phyloP scores from a whole-genome alignment of 2,888 invertebrate genomes.

The Boloria euphrosyne region DNA sequence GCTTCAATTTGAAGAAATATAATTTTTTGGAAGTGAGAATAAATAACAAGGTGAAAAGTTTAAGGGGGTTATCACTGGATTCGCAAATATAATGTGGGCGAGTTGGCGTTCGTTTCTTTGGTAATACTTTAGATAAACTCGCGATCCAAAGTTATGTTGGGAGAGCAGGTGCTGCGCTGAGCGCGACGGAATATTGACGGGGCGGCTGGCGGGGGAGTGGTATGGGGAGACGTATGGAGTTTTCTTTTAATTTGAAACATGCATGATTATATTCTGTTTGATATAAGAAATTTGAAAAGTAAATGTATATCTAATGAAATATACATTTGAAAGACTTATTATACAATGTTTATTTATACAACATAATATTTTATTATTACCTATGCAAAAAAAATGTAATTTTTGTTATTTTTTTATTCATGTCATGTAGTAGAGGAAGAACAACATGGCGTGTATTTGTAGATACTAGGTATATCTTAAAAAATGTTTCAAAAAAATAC shows the following conservation, averaged over 20 bases:
- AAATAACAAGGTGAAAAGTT: slow-evolving; percentile 62
- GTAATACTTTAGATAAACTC: slow-evolving; percentile 78
- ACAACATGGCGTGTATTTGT: no score
- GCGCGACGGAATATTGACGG: slow-evolving; percentile 64
- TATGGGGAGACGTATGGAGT: slow-evolving; percentile 50
- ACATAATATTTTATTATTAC: no score
- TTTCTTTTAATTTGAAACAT: slow-evolving; percentile 16
- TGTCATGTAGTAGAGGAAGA: no score
- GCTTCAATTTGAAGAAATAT: slow-evolving; percentile 48
- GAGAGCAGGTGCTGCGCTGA: slow-evolving; percentile 72
- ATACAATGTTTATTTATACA: no score
- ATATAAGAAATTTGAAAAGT: not conserved
- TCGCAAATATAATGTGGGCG: slow-evolving; percentile 66
- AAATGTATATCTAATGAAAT: not conserved
- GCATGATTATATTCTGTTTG: not conserved
- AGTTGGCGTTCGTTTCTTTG: slow-evolving; percentile 63
- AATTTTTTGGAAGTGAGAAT: slow-evolving; percentile 50
- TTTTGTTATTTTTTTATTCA: no score
- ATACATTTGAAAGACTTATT: no score
- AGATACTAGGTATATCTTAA: no score
- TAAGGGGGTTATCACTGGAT: slow-evolving; percentile 61
- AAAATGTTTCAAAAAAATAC: no score
- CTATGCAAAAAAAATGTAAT: no score
- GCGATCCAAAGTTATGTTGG: slow-evolving; percentile 62
- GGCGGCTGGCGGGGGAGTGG: slow-evolving; percentile 49